Evolutionary conservation across 2,888 invertebrate species (phyloP), one percentile per base, ranked within the genome.

Genomic region (Zonitis immaculata): DNA sequence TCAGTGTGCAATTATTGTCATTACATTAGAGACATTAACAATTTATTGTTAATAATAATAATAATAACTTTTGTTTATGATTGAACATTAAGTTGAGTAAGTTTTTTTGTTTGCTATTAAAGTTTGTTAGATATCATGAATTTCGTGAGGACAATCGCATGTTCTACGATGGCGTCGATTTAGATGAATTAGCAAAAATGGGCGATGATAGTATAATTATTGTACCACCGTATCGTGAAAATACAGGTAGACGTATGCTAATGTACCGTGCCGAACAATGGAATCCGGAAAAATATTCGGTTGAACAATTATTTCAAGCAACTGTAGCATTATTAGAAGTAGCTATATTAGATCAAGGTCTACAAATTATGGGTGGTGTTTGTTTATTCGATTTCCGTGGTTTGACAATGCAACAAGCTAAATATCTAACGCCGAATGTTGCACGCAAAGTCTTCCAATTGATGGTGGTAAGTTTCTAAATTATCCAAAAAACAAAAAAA

Each of bases 211-310:
- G 85, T 56, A 78, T 90, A 3, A 77, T 91, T 42, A 80, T 85
- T 0, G 89, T 88, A 3, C 85, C 89, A 0, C 88, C 89, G 0
- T 89, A 90, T 67, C 79, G 84, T 26, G 90, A 89, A 59, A 88
- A 88, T 69, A 81, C 82, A 54, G 90, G 88, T 2, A 78, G 87
- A 54, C 79, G 91, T 47, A 79, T 89, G 60, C 79, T 89, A 65
- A 77, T 89, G 45, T 88, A 86, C 69, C 83, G 87, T 70, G 79
- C 90, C 61, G 87, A 87, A 83, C 54, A 52, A 46, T 91, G 91
- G 91, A 82, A 88, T 60, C 85, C 90, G 0, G 83, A 82, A 61
- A 77, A 79, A 30, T 80, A 85, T 28, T 68, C 83, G 0, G 73
- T 86, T 0, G 85, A 85, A 26, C 88, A 90, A 61, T 71, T 90